A percentile compares a stretch with the other conserved stretches of the same genome.
phyloP scores from a whole-genome alignment of 2,797 vertebrate species.

The Spea hammondii region DNA sequence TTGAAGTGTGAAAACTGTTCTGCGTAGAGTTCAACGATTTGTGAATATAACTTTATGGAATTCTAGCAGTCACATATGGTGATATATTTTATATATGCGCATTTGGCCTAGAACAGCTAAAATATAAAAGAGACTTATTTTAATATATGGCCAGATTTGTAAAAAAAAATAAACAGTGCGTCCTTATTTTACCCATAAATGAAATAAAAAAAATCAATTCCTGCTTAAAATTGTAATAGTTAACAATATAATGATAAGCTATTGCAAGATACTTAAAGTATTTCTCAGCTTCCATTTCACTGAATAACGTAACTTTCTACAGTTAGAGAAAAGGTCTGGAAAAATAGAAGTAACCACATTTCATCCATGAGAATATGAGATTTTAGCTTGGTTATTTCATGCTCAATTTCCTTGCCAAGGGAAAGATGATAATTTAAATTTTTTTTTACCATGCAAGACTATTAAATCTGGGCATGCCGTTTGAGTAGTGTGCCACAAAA shows the following conservation, averaged over 20 bases:
- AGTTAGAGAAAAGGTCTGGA: slow-evolving; percentile 36
- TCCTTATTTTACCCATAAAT: background rate
- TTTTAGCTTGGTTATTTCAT: slow-evolving; percentile 31
- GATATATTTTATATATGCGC: too few relatives aligned
- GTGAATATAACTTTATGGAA: too few relatives aligned
- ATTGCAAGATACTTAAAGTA: background rate
- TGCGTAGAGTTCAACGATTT: too few relatives aligned
- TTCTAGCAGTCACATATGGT: too few relatives aligned
- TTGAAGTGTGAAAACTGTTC: too few relatives aligned
- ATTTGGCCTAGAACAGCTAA: too few relatives aligned
- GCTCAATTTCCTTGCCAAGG: slow-evolving; percentile 28
- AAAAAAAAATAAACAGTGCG: too few relatives aligned
- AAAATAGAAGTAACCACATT: slow-evolving; percentile 39
- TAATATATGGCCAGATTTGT: too few relatives aligned
- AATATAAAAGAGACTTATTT: too few relatives aligned
- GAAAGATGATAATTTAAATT: slow-evolving; percentile 19
- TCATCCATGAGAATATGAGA: slow-evolving; percentile 23
- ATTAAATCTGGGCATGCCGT: slow-evolving; percentile 8
- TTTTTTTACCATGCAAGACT: slow-evolving; percentile 19
- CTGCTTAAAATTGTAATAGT: background rate
- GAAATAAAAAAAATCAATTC: background rate
- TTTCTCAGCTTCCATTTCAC: slow-evolving; percentile 1
- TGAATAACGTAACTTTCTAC: slow-evolving; percentile 16
- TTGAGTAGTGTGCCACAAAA: slow-evolving; percentile 42
- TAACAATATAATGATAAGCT: slow-evolving; percentile 7